A percentile compares a stretch with the other conserved stretches of the same genome.
phyloP scores from a whole-genome alignment of 2,888 invertebrate species.

The Eremobia ochroleuca region DNA sequence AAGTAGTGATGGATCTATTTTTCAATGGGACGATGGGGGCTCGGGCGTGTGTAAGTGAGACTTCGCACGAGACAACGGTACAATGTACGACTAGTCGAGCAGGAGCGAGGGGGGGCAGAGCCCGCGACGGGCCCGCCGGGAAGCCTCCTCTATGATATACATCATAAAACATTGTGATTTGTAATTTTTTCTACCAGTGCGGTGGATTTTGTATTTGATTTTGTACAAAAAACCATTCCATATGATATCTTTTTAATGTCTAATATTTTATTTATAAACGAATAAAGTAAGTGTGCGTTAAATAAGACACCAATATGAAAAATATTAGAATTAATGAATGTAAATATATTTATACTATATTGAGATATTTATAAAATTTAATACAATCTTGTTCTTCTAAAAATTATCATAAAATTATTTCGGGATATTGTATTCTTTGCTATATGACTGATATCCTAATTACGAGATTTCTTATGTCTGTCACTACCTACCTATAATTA shows the following conservation, averaged over 20 bases:
- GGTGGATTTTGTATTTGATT: slow-evolving; percentile 88
- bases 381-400: slow-evolving; percentile 90
- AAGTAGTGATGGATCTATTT: slow-evolving; percentile 91
- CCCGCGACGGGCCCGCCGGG: slow-evolving; percentile 67
- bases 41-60: slow-evolving; percentile 85
- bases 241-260: slow-evolving; percentile 86
- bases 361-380: slow-evolving; percentile 91
- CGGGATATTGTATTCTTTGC: slow-evolving; percentile 82
- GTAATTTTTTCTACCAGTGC: slow-evolving; percentile 84
- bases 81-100: slow-evolving; percentile 88
- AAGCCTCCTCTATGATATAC: slow-evolving; percentile 74
- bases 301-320: slow-evolving; percentile 91
- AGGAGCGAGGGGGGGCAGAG: slow-evolving; percentile 65
- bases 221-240: slow-evolving; percentile 91
- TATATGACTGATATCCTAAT: slow-evolving; percentile 81
- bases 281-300: slow-evolving; percentile 87
- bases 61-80: slow-evolving; percentile 84
- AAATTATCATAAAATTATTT: slow-evolving; percentile 86
- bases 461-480: slow-evolving; percentile 77
- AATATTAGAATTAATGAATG: slow-evolving; percentile 87
- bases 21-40: slow-evolving; percentile 83
- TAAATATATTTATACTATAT: slow-evolving; percentile 91
- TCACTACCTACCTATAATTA: slow-evolving; percentile 76
- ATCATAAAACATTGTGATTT: slow-evolving; percentile 85
- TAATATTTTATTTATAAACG: slow-evolving; percentile 87